Percentiles rank a stretch among this genome's conserved stretches.
Evolutionary conservation across 2,797 vertebrate species (phyloP).

Genomic region (Sternarchorhynchus goeldii): DNA sequence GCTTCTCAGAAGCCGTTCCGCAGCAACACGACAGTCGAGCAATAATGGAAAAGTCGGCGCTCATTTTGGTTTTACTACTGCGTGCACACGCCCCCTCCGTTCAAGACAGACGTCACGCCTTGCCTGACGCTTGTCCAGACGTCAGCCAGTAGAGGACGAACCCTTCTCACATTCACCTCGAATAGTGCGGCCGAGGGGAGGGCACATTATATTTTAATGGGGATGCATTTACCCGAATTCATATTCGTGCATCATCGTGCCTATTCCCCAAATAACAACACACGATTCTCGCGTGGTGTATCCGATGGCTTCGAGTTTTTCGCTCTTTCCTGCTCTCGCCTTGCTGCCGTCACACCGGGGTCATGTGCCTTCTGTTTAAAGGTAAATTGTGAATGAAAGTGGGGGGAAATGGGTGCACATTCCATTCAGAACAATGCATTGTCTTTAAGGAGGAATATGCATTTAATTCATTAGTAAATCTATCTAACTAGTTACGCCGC

Average conservation of each 20-base stretch:
- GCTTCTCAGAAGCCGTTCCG: too few species aligned
- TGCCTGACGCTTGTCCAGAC: constrained; percentile 37
- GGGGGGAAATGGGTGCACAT: neutral
- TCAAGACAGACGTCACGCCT: constrained; percentile 51
- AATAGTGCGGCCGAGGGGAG: too few species aligned
- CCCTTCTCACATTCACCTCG: constrained; percentile 40
- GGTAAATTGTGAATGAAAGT: constrained; percentile 19
- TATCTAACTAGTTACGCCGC: too few species aligned
- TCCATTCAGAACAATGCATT: too few species aligned
- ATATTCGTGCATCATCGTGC: too few species aligned
- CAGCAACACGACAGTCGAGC: neutral
- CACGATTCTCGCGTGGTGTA: too few species aligned
- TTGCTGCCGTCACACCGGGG: neutral
- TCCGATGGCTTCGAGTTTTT: too few species aligned
- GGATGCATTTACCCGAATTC: neutral
- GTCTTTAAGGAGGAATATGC: neutral
- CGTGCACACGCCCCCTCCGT: constrained; percentile 54
- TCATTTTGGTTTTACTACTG: constrained; percentile 55
- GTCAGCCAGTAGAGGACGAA: constrained; percentile 53
- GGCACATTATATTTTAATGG: neutral
- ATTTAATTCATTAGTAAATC: neutral
- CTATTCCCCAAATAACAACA: too few species aligned
- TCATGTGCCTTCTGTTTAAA: neutral
- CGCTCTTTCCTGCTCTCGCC: neutral
- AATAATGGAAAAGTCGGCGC: constrained; percentile 43